Conservation (phyloP, 1,140 invertebrate genomes). For the Drosophila auraria region DNA sequence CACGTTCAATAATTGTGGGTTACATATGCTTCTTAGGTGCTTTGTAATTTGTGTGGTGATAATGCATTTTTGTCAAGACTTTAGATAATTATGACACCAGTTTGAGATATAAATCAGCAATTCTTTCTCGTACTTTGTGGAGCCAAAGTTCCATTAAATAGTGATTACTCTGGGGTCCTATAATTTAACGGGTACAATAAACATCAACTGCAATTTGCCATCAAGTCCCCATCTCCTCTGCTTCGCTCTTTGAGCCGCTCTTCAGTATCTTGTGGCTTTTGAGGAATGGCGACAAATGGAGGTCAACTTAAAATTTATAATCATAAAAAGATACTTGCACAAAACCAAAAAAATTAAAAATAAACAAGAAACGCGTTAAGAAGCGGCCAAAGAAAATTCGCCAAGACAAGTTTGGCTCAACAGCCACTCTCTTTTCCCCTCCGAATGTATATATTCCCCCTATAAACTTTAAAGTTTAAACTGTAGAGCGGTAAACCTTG, state of each 20-base stretch:
- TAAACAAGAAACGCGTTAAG: slow-evolving; percentile 43
- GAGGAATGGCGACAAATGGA: slow-evolving; percentile 58
- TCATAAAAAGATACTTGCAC: slow-evolving; percentile 18
- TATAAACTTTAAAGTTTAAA: slow-evolving; percentile 8
- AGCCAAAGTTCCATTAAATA: background rate
- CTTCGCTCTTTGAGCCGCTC: slow-evolving; percentile 29
- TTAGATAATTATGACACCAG: background rate
- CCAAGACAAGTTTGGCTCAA: slow-evolving; percentile 21
- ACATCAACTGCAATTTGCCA: slow-evolving; percentile 2
- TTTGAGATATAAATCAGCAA: background rate
- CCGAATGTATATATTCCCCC: slow-evolving; percentile 17
- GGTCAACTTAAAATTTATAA: slow-evolving; percentile 55
- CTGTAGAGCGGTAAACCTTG: slow-evolving; percentile 63
- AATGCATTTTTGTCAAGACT: background rate
- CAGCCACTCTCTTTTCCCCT: slow-evolving; percentile 3
- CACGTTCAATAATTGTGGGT: too few relatives aligned
- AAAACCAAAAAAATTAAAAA: slow-evolving; percentile 15
- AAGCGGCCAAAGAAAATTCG: slow-evolving; percentile 63
- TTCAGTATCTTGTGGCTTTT: slow-evolving; percentile 22
- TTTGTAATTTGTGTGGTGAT: too few relatives aligned
- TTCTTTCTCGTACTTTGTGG: background rate
- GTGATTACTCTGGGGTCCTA: background rate
- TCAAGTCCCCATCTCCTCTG: slow-evolving; percentile 9
- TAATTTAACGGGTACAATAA: slow-evolving; percentile 7
- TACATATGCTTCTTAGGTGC: too few relatives aligned